phyloP scores from a whole-genome alignment of 2,888 invertebrate genomes.

The Branchellion lobata region DNA sequence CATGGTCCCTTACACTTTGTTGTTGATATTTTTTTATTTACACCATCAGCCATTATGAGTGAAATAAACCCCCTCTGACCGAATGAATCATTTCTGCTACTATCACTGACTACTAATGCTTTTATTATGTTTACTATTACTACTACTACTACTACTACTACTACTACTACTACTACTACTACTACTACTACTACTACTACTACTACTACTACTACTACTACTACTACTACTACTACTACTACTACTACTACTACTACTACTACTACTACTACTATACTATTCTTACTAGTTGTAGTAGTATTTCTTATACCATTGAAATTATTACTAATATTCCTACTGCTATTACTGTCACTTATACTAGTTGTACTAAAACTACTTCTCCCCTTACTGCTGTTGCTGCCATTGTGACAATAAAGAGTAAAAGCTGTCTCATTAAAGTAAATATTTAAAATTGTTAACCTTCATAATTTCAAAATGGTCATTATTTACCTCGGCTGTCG shows the following conservation, averaged over 20 bases:
- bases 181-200: constrained; percentile 31
- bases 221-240: constrained; percentile 29
- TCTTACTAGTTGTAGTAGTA: constrained; percentile 19
- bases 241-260: constrained; percentile 39
- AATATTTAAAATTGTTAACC: no score
- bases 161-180: constrained; percentile 26
- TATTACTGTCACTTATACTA: constrained; percentile 29
- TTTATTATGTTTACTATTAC: constrained; percentile 12
- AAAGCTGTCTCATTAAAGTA: no score
- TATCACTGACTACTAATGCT: constrained; percentile 1
- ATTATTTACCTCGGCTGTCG: no score
- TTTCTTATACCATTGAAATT: constrained; percentile 11
- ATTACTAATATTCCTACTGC: constrained; percentile 31
- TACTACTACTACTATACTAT: constrained; percentile 31
- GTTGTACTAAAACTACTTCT: constrained; percentile 30
- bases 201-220: constrained; percentile 30
- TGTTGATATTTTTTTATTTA: no score
- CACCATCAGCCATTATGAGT: no score
- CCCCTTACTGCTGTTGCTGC: no score
- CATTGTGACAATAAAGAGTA: not conserved
- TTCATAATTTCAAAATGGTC: no score
- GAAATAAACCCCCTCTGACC: no score
- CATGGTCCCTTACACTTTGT: no score
- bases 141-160: constrained; percentile 29
- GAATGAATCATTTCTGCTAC: no score